Evolutionary conservation across 2,797 vertebrate genomes (phyloP).

Genomic region (Smutsia gigantea): DNA sequence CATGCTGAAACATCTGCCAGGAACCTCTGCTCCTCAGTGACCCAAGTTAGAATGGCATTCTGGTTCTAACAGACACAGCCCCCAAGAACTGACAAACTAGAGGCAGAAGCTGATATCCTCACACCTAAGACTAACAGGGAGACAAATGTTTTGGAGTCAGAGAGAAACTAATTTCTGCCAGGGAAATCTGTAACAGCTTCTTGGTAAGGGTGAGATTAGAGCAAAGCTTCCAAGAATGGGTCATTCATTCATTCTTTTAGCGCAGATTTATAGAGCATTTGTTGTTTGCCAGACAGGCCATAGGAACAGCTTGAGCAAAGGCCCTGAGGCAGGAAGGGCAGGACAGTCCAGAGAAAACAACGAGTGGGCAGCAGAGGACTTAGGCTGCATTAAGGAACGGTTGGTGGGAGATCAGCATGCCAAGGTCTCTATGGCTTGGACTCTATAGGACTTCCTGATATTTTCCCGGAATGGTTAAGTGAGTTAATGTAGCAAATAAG

Average conservation of each 20-base stretch:
- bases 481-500: neutral
- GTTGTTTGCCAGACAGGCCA: neutral
- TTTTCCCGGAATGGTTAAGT: neutral
- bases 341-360: neutral
- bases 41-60: neutral
- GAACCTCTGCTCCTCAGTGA: neutral
- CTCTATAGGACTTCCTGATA: neutral
- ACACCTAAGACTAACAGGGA: neutral
- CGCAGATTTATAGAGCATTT: neutral
- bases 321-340: neutral
- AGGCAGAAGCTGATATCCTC: neutral
- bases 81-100: neutral
- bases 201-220: neutral
- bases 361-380: neutral
- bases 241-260: neutral
- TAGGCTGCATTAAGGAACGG: neutral
- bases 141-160: neutral
- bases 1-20: neutral
- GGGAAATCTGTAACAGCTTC: neutral
- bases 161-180: neutral
- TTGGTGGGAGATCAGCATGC: neutral
- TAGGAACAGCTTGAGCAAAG: neutral
- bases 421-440: neutral
- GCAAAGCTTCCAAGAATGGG: neutral
- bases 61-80: neutral